Evolutionary conservation across 2,888 invertebrate genomes (phyloP), one percentile per base, ranked within the genome.

Genomic region (Diabrotica balteata): DNA sequence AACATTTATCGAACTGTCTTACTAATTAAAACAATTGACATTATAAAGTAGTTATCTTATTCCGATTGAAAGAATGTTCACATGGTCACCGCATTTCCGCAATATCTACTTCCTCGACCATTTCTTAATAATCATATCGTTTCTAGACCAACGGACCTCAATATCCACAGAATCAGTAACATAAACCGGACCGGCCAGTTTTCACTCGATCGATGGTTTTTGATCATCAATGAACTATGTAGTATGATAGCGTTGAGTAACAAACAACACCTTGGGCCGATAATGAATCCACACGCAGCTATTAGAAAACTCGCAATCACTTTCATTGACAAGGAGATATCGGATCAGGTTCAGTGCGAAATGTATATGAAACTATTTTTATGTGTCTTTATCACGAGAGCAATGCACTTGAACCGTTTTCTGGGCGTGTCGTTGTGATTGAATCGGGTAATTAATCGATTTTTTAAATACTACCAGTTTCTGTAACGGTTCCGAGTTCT

Each of bases 241-340:
- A n/a, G n/a, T n/a, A n/a, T 32, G 32, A 32, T 32, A 32, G 32
- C 32, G 32, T 32, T 32, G 32, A 32, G 32, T 32, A 32, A 32
- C 32, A 32, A 32, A 32, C 32, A 32, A 32, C 32, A 32, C 32
- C 32, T 32, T 32, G 32, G 32, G 32, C 32, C 32, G 32, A 32
- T 32, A 32, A 32, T 32, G 32, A 32, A 32, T 32, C 32, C 53
- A 42, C 42, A 10, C 7, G n/a, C 6, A 53, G 32, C 32, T 42
- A 53, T 53, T 53, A 53, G 53, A 53, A 53, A 53, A 5, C 4
- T 42, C 32, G 42, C 3, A 55, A 55, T 11, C 55, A 44, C 55
- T 55, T 55, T 55, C 55, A 42, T 55, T 6, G 9, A 55, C 55
- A 11, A 55, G 55, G 55, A 55, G 55, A 55, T 44, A 55, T 55